A percentile compares a stretch with the other conserved stretches of the same genome.
These are phyloP conservation scores for Lycophotia porphyrea DNA, from an alignment of 2,888 invertebrate genomes.

Conservation along the genomic window DNA sequence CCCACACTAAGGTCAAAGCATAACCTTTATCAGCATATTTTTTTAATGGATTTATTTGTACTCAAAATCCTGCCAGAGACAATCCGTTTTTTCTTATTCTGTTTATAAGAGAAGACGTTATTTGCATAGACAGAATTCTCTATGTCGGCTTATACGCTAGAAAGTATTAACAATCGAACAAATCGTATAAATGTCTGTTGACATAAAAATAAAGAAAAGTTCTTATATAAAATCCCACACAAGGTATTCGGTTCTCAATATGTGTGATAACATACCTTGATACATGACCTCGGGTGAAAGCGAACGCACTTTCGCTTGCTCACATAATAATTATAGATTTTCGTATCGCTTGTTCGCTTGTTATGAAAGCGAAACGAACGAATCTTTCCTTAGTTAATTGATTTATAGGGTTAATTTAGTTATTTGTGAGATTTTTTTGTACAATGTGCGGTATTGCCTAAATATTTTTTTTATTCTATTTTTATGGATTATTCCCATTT, in stretches of 20 bases:
- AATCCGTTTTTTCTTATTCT: background rate
- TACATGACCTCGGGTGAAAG: slow-evolving; percentile 67
- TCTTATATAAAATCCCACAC: slow-evolving; percentile 14
- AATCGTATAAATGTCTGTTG: background rate
- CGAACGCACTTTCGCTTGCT: slow-evolving; percentile 67
- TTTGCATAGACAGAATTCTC: background rate
- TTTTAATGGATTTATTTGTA: background rate
- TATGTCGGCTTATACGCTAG: background rate
- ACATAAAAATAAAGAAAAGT: slow-evolving; percentile 6
- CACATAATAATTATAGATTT: slow-evolving; percentile 62
- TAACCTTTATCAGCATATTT: background rate
- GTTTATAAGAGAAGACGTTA: too few species aligned
- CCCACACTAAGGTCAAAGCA: background rate
- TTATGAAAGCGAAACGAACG: slow-evolving; percentile 56
- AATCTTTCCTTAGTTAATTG: slow-evolving; percentile 21
- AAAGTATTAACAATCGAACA: background rate
- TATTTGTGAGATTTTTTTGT: background rate
- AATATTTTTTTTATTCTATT: background rate
- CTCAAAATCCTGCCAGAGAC: background rate
- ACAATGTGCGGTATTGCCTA: background rate
- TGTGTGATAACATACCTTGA: slow-evolving; percentile 46
- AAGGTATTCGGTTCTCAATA: slow-evolving; percentile 11
- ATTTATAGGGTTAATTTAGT: slow-evolving; percentile 33
- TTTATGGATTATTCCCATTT: too few species aligned
- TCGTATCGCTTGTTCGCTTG: slow-evolving; percentile 25